Conservation (phyloP, 2,113 vertebrate species). For the Peromyscus californicus region DNA sequence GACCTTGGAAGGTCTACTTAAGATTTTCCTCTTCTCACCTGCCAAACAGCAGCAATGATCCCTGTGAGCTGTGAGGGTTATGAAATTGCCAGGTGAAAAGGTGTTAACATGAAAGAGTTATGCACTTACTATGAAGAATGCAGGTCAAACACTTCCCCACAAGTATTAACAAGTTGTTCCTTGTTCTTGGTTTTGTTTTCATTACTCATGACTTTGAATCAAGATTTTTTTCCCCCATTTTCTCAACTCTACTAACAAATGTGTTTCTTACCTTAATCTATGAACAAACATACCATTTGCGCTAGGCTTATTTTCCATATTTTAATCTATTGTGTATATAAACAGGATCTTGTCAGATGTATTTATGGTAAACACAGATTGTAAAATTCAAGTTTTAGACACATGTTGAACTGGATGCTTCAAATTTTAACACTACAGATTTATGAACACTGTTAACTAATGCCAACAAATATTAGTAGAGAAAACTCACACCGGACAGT, state of each 20-base stretch:
- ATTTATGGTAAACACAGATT: background rate
- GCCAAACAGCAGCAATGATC: background rate
- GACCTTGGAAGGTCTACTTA: background rate
- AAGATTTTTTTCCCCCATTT: background rate
- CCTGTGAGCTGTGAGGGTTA: background rate
- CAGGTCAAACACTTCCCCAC: background rate
- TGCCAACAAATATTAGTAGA: conserved; percentile 7
- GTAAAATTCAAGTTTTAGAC: conserved; percentile 28
- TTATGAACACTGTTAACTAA: background rate
- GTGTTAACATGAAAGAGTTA: background rate
- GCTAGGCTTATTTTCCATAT: background rate
- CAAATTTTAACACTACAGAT: background rate
- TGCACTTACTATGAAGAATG: background rate
- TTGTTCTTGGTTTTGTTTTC: conserved; percentile 1
- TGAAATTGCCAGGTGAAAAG: conserved; percentile 2
- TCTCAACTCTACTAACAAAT: background rate
- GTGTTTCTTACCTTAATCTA: background rate
- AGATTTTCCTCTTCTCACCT: conserved; percentile 1
- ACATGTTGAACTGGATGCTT: background rate
- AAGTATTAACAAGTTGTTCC: background rate
- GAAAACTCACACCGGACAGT: background rate
- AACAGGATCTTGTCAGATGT: background rate
- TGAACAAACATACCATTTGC: background rate
- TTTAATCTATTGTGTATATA: background rate
- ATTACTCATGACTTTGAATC: background rate